A percentile compares a stretch with the other conserved stretches of the same genome.
Conservation (phyloP, 2,888 invertebrate species). For the Patella ulyssiponensis region DNA sequence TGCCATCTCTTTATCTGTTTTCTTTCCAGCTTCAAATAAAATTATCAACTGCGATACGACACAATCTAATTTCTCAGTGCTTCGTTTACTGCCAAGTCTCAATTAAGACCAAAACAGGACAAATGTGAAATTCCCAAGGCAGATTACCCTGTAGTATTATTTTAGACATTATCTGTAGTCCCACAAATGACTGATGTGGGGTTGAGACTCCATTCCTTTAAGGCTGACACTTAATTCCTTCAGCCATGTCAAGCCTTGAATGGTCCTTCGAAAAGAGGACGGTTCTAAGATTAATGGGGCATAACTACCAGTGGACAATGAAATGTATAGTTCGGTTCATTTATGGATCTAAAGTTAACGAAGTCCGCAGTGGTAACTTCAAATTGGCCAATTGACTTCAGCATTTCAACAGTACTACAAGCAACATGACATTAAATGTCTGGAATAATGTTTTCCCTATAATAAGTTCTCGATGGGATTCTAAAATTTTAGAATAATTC, state of each 20-base stretch:
- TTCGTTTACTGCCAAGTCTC: not conserved
- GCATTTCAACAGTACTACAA: not conserved
- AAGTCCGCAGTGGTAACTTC: not conserved
- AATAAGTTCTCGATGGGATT: not conserved
- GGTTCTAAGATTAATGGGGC: not conserved
- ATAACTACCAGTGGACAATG: not conserved
- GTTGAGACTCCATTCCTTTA: not conserved
- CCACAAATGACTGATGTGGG: not conserved
- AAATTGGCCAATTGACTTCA: not conserved
- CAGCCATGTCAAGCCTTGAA: not conserved
- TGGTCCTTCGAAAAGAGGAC: not conserved
- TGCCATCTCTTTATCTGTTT: too few species aligned
- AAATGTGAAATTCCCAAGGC: not conserved
- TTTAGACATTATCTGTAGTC: not conserved
- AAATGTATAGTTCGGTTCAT: not conserved
- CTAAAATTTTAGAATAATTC: not conserved
- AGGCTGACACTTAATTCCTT: not conserved
- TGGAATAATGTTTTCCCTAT: not conserved
- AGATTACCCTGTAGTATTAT: not conserved
- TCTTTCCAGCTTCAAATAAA: not conserved
- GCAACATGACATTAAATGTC: not conserved
- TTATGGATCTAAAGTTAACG: not conserved
- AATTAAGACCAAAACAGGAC: not conserved
- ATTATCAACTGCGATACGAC: not conserved
- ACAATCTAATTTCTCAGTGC: not conserved